Base-by-base conservation (phyloP, 2,113 vertebrate species). In the Butorides virescens region DNA sequence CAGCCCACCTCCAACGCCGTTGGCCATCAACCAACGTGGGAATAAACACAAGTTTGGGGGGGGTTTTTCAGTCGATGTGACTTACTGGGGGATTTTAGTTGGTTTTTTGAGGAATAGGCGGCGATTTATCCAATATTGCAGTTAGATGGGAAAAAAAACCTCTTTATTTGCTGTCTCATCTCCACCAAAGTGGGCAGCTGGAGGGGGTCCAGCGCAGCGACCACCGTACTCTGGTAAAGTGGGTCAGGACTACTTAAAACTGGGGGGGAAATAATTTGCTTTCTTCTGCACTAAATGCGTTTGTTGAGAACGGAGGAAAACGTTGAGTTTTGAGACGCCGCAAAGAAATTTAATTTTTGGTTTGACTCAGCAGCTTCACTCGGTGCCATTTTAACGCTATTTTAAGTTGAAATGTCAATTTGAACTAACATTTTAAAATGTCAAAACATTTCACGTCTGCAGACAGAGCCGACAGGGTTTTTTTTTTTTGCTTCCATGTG, bases 351-450 rank as follows among this genome's bases (percentile, higher is more conserved):
- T 78, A 67, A 85, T 90, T 96, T 91, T 94, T 72, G 74, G 87
- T 90, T 94, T 61, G 84, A 93, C 95, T 85, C 90, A 91, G 85
- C 92, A 96, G 90, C 92, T 95, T 81, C 72, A 34, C 81, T 91
- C 17, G 1, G 86, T 93, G 94, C 89, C 89, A 81, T 93, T 96
- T 92, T 89, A 81, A 83, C 67, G 76, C 79, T 92, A 70, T 89
- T 97, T 96, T 89, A 86, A 91, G 89, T 88, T 71, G 91, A 96
- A 97, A 96, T 95, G 95, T 95, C 96, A 97, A 86, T 92, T 91
- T 94, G 91, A 95, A 91, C 83, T 91, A 95, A 91, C 91, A 95
- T 96, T 96, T 93, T 5, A 67, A 96, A 97, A 95, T 92, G 96
- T 97, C 95, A 97, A 95, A 96, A 97, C 96, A 95, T 92, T 95